A percentile compares a stretch with the other conserved stretches of the same genome.
phyloP scores from a whole-genome alignment of 2,888 invertebrate species.

The Zaprionus lineosus region DNA sequence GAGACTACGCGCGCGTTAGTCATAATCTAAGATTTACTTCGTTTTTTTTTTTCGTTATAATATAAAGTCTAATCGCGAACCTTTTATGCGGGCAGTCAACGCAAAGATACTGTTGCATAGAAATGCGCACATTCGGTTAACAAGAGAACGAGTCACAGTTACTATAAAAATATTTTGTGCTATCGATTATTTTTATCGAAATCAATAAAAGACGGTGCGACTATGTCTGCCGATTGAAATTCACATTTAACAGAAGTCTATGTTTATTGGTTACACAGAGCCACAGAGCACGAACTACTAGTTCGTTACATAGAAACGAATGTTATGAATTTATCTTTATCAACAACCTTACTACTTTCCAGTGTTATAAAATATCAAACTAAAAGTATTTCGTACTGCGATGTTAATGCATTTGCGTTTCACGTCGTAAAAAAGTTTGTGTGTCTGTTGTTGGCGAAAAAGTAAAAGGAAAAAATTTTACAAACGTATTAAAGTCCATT shows the following conservation, averaged over 20 bases:
- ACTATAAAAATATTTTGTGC: conserved; percentile 1
- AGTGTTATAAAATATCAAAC: conserved; percentile 6
- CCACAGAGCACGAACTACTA: too few relatives aligned
- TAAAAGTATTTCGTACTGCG: conserved; percentile 21
- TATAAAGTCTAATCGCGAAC: conserved; percentile 40
- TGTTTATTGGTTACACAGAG: too few relatives aligned
- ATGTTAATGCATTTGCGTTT: conserved; percentile 28
- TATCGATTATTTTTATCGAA: too few relatives aligned
- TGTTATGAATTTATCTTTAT: conserved; percentile 27
- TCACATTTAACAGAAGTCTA: too few relatives aligned
- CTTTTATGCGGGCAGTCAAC: conserved; percentile 15
- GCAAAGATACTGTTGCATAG: conserved; percentile 25
- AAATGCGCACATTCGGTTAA: conserved; percentile 10
- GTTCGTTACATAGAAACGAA: too few relatives aligned
- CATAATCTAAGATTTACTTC: too few relatives aligned
- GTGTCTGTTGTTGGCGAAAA: conserved; percentile 1
- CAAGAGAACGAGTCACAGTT: background rate
- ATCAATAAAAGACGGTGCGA: too few relatives aligned
- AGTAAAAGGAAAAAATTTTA: background rate
- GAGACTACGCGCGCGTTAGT: conserved; percentile 35
- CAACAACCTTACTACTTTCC: conserved; percentile 8
- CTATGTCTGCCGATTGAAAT: too few relatives aligned
- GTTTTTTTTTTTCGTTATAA: conserved; percentile 20
- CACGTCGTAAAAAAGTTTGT: conserved; percentile 34
- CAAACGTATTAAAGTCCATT: conserved; percentile 2